Evolutionary conservation across 2,888 invertebrate species (phyloP), one percentile per base, ranked within the genome.

Genomic region (Napeogenes sylphis): DNA sequence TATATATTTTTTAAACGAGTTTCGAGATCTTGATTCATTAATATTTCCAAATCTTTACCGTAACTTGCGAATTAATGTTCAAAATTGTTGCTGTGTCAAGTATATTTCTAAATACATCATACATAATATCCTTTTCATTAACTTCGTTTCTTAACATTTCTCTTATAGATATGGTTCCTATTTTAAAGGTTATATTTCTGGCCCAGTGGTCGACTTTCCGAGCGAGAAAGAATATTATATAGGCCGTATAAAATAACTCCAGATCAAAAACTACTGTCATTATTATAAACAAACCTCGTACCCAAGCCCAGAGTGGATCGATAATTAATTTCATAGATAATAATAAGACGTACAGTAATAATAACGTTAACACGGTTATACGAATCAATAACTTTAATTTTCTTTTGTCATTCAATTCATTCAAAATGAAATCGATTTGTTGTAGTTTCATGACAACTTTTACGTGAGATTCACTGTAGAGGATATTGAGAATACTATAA

Each of bases 181-280:
- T 55, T 42, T 59, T 63, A 10, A 6, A 47, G 42, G 64, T 66
- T 21, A 60, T 33, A 13, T 53, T 63, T 4, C 58, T 58, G 13
- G 59, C 56, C 71, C 70, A 73, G n/a, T 56, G 64, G 12, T 67
- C 51, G 8, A 66, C 21, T 66, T 71, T 73, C 8, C 61, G 54
- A 8, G 67, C 61, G 56, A 74, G 51, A 58, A 70, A 73, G 35
- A 58, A 63, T 10, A 70, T 55, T 14, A 72, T 47, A 12, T 65
- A 60, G 4, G 65, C 53, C 0, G 61, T 47, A 33, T 72, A 68
- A 8, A 72, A 58, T 0, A 71, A 10, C 61, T 74, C 73, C 10
- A 75, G 32, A 38, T 74, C 73, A 56, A 71, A 71, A 6, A 67
- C 58, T 12, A 71, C n/a, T 4, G 71, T 69, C 4, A 63, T 33